Evolutionary conservation across 2,797 vertebrate genomes (phyloP).

Genomic region (Cryptoprocta ferox): DNA sequence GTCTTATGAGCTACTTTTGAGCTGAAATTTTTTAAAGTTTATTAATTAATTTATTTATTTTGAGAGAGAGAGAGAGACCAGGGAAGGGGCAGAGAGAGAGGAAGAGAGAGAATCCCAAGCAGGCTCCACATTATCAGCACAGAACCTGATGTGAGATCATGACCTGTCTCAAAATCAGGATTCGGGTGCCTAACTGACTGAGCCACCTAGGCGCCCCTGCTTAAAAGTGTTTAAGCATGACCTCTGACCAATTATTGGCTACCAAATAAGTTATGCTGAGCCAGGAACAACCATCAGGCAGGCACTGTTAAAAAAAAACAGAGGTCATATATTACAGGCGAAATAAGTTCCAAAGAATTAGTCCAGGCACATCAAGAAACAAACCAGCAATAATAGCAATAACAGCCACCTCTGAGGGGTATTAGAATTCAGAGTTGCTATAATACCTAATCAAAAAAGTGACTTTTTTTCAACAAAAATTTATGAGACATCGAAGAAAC

Average conservation of each 20-base stretch:
- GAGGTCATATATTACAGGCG: background rate
- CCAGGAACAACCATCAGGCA: background rate
- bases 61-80: too few relatives aligned
- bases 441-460: background rate
- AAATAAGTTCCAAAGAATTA: background rate
- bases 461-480: background rate
- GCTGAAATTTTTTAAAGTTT: slow-evolving; percentile 25
- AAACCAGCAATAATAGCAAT: background rate
- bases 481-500: background rate
- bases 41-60: too few relatives aligned
- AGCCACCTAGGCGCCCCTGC: background rate
- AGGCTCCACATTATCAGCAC: too few relatives aligned
- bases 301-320: background rate
- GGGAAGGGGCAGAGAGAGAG: too few relatives aligned
- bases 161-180: too few relatives aligned
- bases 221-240: background rate
- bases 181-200: too few relatives aligned
- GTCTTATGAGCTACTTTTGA: background rate
- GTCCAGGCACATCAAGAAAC: background rate
- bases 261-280: background rate
- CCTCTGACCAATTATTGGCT: background rate
- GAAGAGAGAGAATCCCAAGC: too few relatives aligned
- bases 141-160: too few relatives aligned
- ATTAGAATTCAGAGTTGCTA: background rate
- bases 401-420: background rate